phyloP scores from a whole-genome alignment of 2,113 vertebrate genomes.

The Myotis davidii region DNA sequence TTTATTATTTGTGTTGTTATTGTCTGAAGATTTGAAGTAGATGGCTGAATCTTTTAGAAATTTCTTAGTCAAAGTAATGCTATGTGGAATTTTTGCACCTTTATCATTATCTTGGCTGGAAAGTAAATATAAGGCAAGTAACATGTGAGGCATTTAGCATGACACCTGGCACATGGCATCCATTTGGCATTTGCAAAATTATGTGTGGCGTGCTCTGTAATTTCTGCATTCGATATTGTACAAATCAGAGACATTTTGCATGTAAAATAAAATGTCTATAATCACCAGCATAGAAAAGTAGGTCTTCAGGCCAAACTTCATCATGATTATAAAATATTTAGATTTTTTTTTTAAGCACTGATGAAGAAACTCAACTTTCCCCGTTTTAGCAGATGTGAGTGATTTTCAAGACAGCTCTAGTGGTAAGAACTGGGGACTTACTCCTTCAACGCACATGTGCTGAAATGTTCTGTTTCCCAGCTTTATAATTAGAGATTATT shows the following conservation, averaged over 20 bases:
- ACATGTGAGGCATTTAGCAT: background rate
- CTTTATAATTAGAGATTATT: constrained; percentile 76
- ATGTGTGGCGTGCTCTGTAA: background rate
- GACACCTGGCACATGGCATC: background rate
- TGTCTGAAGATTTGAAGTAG: background rate
- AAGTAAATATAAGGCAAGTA: constrained; percentile 11
- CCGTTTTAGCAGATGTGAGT: background rate
- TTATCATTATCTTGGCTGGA: background rate
- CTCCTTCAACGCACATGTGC: constrained; percentile 10
- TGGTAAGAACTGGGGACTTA: background rate
- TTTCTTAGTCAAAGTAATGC: background rate
- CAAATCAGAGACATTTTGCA: constrained; percentile 21
- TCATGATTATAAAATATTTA: constrained; percentile 65
- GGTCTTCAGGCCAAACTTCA: constrained; percentile 46
- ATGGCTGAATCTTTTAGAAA: constrained; percentile 9
- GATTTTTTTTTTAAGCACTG: background rate
- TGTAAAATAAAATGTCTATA: constrained; percentile 26
- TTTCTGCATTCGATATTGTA: background rate
- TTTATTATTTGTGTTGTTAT: background rate
- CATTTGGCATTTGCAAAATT: constrained; percentile 22
- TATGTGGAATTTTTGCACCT: background rate
- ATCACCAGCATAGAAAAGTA: constrained; percentile 31
- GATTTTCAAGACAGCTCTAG: constrained; percentile 38
- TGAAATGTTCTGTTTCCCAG: constrained; percentile 72
- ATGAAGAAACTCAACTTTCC: constrained; percentile 29